These are phyloP conservation scores for Malthinus seriepunctatus DNA, from an alignment of 2,888 invertebrate genomes.

Conservation along the genomic window DNA sequence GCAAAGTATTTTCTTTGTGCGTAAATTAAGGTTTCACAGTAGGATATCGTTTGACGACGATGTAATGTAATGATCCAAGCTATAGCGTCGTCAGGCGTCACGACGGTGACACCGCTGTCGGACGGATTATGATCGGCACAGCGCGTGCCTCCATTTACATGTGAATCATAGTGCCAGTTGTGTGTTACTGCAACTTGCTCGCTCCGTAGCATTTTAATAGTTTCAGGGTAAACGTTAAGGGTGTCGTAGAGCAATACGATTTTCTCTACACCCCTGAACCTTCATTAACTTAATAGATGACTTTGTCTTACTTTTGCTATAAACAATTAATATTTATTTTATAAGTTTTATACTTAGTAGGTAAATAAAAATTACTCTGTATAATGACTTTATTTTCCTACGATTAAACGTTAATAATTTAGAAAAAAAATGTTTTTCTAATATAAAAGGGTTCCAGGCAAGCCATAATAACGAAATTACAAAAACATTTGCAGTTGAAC, in stretches of 20 bases:
- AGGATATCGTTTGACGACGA: slow-evolving; percentile 16
- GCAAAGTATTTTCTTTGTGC: slow-evolving; percentile 7
- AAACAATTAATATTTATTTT: neutral
- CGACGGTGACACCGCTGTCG: slow-evolving; percentile 29
- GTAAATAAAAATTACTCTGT: too few relatives aligned
- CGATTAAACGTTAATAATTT: too few relatives aligned
- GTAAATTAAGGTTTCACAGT: slow-evolving; percentile 13
- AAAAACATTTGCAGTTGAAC: too few relatives aligned
- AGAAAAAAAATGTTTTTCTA: too few relatives aligned
- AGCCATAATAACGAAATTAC: too few relatives aligned
- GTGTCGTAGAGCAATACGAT: slow-evolving; percentile 31
- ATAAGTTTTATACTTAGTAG: too few relatives aligned
- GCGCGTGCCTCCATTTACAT: slow-evolving; percentile 49
- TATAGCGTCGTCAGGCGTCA: slow-evolving; percentile 25
- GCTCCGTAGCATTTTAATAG: slow-evolving; percentile 47
- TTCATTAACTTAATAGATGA: neutral
- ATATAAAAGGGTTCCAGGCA: too few relatives aligned
- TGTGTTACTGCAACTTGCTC: slow-evolving; percentile 45
- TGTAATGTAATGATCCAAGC: slow-evolving; percentile 27
- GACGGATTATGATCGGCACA: slow-evolving; percentile 44
- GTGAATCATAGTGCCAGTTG: slow-evolving; percentile 50
- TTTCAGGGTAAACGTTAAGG: slow-evolving; percentile 34
- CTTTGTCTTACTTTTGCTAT: neutral
- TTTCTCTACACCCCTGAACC: slow-evolving; percentile 2
- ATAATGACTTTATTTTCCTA: too few relatives aligned